phyloP scores from a whole-genome alignment of 2,113 vertebrate species.

The Colossoma macropomum region DNA sequence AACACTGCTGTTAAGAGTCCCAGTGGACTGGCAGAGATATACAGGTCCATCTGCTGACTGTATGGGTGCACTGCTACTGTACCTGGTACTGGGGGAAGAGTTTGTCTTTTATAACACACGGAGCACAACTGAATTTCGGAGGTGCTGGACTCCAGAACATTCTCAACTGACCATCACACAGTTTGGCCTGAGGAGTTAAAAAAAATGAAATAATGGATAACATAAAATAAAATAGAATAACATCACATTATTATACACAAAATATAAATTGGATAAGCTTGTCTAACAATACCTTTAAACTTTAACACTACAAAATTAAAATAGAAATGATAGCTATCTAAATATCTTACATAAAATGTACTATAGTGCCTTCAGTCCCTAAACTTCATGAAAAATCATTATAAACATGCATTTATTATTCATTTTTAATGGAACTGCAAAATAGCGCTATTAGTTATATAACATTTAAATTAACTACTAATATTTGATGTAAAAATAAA shows the following conservation, averaged over 20 bases:
- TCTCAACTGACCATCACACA: constrained; percentile 72
- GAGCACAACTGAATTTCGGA: constrained; percentile 77
- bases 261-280: background rate
- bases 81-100: constrained; percentile 81
- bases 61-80: constrained; percentile 30
- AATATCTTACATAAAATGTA: background rate
- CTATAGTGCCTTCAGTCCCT: background rate
- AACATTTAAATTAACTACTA: background rate
- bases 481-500: background rate
- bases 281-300: background rate
- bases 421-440: no score
- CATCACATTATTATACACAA: no score
- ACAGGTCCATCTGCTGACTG: constrained; percentile 2
- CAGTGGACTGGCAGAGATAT: constrained; percentile 2
- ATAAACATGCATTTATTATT: background rate
- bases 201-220: background rate
- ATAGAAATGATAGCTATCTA: background rate
- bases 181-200: constrained; percentile 63
- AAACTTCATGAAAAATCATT: background rate
- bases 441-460: background rate
- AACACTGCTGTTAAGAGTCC: constrained; percentile 29
- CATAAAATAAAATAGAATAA: background rate
- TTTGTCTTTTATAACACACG: constrained; percentile 72
- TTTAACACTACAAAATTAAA: background rate
- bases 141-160: constrained; percentile 77